Evolutionary conservation across 2,797 vertebrate genomes (phyloP).

Genomic region (Danio tinwini): DNA sequence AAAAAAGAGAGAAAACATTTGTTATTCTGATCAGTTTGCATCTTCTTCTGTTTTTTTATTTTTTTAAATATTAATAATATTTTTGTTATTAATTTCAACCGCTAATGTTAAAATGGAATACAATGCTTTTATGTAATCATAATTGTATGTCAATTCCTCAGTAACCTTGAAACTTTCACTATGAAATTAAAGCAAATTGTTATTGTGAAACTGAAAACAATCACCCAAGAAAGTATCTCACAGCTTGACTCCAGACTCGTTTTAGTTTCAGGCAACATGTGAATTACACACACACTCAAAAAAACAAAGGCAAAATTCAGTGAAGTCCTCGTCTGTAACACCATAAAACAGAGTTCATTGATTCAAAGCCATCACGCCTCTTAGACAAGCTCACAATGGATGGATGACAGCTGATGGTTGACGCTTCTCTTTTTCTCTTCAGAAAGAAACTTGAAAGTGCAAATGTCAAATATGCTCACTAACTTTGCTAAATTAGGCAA

Average conservation of each 20-base stretch:
- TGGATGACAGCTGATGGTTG: constrained; percentile 8
- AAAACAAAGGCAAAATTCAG: constrained; percentile 28
- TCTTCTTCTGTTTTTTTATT: no score
- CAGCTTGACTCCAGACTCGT: constrained; percentile 33
- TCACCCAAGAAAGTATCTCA: constrained; percentile 29
- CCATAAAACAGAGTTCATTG: constrained; percentile 15
- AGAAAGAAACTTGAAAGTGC: constrained; percentile 3
- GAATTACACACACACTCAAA: constrained; percentile 3
- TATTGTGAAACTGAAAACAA: constrained; percentile 21
- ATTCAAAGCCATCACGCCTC: constrained; percentile 23
- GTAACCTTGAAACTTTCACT: constrained; percentile 33
- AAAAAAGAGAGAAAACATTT: not conserved
- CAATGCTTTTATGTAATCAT: not conserved
- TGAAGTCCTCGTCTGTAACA: constrained; percentile 25
- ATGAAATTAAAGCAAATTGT: constrained; percentile 45
- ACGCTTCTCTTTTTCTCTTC: constrained; percentile 14
- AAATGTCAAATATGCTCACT: constrained; percentile 16
- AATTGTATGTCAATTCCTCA: constrained; percentile 32
- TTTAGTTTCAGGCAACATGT: constrained; percentile 21
- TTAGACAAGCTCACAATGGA: constrained; percentile 36
- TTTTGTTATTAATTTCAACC: not conserved
- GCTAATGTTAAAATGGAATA: not conserved
- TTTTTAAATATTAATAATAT: not conserved
- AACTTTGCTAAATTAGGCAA: constrained; percentile 23
- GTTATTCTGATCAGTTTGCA: no score